Evolutionary conservation across 2,797 vertebrate genomes (phyloP), one percentile per base, ranked within the genome.

Genomic region (Erethizon dorsatum): DNA sequence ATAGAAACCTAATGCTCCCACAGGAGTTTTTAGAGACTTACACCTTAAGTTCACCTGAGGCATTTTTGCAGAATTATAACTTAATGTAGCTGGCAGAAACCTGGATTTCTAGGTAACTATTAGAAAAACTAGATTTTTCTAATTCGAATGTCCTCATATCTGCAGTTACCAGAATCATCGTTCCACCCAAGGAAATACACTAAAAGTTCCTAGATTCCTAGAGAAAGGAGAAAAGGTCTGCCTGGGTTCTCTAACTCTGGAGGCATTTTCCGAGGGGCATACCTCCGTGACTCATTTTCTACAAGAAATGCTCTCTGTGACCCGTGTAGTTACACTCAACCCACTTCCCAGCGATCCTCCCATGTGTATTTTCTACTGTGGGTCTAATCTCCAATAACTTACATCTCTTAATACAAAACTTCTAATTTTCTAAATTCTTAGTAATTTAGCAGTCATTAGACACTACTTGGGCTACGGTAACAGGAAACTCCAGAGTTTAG

Each of bases 211-310:
- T 59, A 84, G 61, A 26, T 93, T 71, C 22, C 85, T 85, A 85
- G 33, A 95, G 87, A 96, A 97, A 95, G 94, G 50, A 93, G 86
- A 96, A 96, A 94, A 94, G n/a, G 86, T 65, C 95, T 71, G 65
- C 59, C 80, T 91, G 47, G 28, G 26, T 86, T 97, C 50, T 97
- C 88, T 96, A 47, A 94, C 95, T 93, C 84, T 54, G 67, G 83
- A 94, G 78, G 92, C 75, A 80, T 71, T 26, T 86, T 82, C 52
- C 52, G 71, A 94, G 18, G 24, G 78, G 37, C 88, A 59, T 7
- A 94, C 2, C 45, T 47, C 47, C 47, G n/a, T 87, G 71, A 80
- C 9, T 96, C 57, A 84, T 56, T 92, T 91, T 78, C 83, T 77
- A 59, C 13, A 96, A 83, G 18, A 89, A 88, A 95, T 31, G 10